phyloP scores from a whole-genome alignment of 2,888 invertebrate genomes.

The Phyllotreta striolata region DNA sequence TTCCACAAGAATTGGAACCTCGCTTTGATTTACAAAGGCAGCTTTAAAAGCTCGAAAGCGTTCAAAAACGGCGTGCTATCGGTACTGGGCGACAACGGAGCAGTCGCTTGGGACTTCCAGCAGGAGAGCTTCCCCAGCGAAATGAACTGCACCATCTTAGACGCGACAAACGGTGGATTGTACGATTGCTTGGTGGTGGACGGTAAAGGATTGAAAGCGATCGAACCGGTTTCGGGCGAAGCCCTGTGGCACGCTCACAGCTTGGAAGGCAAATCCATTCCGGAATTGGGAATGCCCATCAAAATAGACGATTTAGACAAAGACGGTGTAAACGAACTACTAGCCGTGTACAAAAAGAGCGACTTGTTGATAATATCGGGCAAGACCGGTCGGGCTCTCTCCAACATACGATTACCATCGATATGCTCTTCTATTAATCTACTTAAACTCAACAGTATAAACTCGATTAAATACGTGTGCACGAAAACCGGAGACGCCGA shows the following conservation, averaged over 20 bases:
- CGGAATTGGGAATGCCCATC: slow-evolving; percentile 73
- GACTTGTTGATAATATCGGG: slow-evolving; percentile 75
- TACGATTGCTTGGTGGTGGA: slow-evolving; percentile 80
- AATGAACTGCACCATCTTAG: slow-evolving; percentile 77
- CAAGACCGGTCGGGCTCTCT: slow-evolving; percentile 71
- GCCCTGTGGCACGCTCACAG: slow-evolving; percentile 68
- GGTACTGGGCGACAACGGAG: slow-evolving; percentile 65
- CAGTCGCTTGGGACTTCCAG: slow-evolving; percentile 77
- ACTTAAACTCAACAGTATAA: slow-evolving; percentile 24
- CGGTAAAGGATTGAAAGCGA: slow-evolving; percentile 70
- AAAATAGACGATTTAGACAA: slow-evolving; percentile 76
- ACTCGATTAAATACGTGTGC: slow-evolving; percentile 36
- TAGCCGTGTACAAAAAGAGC: slow-evolving; percentile 65
- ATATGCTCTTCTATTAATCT: slow-evolving; percentile 39
- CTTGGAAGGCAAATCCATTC: slow-evolving; percentile 65
- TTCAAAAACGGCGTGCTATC: slow-evolving; percentile 55
- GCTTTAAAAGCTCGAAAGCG: slow-evolving; percentile 67
- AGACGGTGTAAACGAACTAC: slow-evolving; percentile 74
- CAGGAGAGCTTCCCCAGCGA: slow-evolving; percentile 74
- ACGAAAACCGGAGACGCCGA: slow-evolving; percentile 21
- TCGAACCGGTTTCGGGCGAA: slow-evolving; percentile 70
- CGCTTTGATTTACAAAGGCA: slow-evolving; percentile 77
- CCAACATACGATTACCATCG: slow-evolving; percentile 61
- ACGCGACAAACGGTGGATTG: slow-evolving; percentile 75
- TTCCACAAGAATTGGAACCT: slow-evolving; percentile 73